Percentiles rank a stretch among this genome's conserved stretches.
These are phyloP conservation scores for Paelopatides confundens DNA, from an alignment of 53 echinoderm and acorn worm species.

Conservation along the genomic window DNA sequence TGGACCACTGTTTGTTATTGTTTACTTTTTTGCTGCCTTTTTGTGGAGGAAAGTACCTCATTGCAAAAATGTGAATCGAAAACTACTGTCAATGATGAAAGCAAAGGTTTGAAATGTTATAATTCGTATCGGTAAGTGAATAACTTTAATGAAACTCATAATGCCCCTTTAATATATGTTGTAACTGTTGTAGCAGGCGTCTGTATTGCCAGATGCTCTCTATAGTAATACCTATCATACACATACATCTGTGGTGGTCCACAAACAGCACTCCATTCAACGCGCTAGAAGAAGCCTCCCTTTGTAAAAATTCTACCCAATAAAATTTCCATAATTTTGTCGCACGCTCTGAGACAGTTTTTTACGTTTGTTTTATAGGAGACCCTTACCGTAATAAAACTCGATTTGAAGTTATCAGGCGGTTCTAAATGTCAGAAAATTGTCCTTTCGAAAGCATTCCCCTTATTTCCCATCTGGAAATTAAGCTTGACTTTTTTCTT, in stretches of 20 bases:
- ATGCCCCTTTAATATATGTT: too few species aligned
- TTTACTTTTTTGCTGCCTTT: too few species aligned
- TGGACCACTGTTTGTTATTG: too few species aligned
- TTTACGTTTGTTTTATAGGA: constrained; percentile 51
- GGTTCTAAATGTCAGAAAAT: constrained; percentile 44
- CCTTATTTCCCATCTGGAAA: constrained; percentile 48
- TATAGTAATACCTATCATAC: too few species aligned
- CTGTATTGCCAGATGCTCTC: too few species aligned
- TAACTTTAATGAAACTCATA: too few species aligned
- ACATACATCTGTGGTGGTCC: constrained; percentile 11
- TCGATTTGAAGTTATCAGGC: constrained; percentile 50
- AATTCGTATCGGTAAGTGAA: too few species aligned
- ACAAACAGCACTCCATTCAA: background rate
- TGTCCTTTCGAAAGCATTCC: constrained; percentile 50
- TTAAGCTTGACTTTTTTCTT: background rate
- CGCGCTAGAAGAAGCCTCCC: background rate
- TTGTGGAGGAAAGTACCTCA: too few species aligned
- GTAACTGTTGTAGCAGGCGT: too few species aligned
- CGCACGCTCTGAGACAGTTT: constrained; percentile 40
- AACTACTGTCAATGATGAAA: too few species aligned
- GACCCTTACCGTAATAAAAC: constrained; percentile 44
- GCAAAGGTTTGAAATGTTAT: too few species aligned
- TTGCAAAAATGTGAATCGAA: too few species aligned
- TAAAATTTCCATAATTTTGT: constrained; percentile 52
- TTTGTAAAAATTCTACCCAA: constrained; percentile 15